Evolutionary conservation across 2,797 vertebrate genomes (phyloP).

Genomic region (Notolabrus celidotus): DNA sequence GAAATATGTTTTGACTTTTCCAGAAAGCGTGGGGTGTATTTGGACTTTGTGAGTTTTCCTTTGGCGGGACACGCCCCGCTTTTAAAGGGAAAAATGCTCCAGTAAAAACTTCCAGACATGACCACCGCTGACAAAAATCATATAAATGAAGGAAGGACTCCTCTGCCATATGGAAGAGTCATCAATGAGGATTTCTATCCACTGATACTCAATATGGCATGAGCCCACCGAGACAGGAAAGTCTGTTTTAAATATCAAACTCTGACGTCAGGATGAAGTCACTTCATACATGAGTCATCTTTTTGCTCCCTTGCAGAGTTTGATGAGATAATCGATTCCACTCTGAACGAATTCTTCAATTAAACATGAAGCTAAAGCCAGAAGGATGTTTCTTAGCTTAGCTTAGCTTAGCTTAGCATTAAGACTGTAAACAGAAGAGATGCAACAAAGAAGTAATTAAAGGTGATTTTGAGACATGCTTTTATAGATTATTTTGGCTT

Average conservation of each 20-base stretch:
- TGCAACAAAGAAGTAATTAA: no score
- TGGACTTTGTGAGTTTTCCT: slow-evolving; percentile 62
- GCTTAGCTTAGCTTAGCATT: not conserved
- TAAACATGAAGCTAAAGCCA: no score
- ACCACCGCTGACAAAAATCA: slow-evolving; percentile 64
- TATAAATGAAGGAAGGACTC: slow-evolving; percentile 34
- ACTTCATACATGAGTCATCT: no score
- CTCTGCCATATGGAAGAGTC: slow-evolving; percentile 36
- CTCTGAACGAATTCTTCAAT: no score
- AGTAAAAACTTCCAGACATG: slow-evolving; percentile 78
- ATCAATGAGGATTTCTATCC: slow-evolving; percentile 22
- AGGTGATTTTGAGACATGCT: no score
- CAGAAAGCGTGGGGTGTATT: slow-evolving; percentile 66
- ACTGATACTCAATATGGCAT: not conserved
- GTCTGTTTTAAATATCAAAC: slow-evolving; percentile 23
- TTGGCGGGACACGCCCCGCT: slow-evolving; percentile 69
- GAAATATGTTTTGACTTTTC: slow-evolving; percentile 65
- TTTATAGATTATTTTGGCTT: no score
- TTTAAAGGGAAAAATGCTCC: slow-evolving; percentile 65
- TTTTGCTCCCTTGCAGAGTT: no score
- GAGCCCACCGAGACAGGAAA: slow-evolving; percentile 29
- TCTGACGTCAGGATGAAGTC: slow-evolving; percentile 11
- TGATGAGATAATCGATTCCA: no score
- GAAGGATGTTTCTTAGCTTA: not conserved
- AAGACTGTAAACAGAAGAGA: not conserved